Base-by-base conservation (phyloP, 2,797 vertebrate genomes). In the Oreochromis grahami region DNA sequence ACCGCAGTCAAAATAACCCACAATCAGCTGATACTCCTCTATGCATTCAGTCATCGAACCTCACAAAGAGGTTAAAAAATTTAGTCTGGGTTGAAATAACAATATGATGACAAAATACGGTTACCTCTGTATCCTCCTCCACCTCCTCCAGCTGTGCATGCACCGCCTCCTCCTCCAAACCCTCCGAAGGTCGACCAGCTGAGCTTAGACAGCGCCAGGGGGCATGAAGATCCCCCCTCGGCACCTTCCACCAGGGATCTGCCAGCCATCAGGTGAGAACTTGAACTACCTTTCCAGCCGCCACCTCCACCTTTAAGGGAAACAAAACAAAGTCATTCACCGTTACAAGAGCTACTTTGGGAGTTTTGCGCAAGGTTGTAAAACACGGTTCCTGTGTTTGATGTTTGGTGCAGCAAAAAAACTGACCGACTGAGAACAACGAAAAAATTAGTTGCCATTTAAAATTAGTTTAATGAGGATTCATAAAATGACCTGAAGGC, bases 111-210 rank as follows among this genome's bases (percentile, higher is more conserved):
- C 17, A 76, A 29, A 48, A 50, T 17, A 19, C 0, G 9, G 2
- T 92, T 94, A 98, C 98, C 97, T 96, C 94, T 96, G 94, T 97
- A 98, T 87, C 98, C 97, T 84, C 97, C 97, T 0, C 98, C 97
- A 4, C 97, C 97, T 7, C 98, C 98, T 63, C 97, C 97, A 1
- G 97, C 97, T 13, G 97, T 97, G 91, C 98, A 99, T 45, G 97
- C 97, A 8, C 98, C 97, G 48, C 98, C 97, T 85, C 98, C 98
- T 8, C 97, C 97, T 77, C 97, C 97, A 81, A 98, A 98, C 24
- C 98, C 98, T 29, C 98, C 97, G 0, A 94, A 97, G 2, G 97
- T 98, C 6, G 95, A 94, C 98, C 98, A 98, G 74, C 93, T 92
- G 24, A 98, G 96, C 50, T 95, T 97, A 78, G 95, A 94, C 91